Evolutionary conservation across 1,140 invertebrate species (phyloP).

Genomic region (Oscheius sp.): DNA sequence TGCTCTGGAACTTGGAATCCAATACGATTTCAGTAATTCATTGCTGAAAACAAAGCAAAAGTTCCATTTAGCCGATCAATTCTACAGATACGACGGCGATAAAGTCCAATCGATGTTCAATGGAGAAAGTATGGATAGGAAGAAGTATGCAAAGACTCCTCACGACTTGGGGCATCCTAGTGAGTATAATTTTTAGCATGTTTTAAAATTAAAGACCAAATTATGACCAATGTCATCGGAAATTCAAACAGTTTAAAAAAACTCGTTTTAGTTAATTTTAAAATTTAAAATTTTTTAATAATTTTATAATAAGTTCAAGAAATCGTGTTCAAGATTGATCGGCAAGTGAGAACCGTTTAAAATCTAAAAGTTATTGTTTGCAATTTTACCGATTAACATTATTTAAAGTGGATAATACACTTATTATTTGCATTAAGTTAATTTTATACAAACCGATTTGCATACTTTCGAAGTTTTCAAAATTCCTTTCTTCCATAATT

Average conservation of each 20-base stretch:
- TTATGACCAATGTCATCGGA: background rate
- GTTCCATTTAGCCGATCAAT: slow-evolving; percentile 37
- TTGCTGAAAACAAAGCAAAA: background rate
- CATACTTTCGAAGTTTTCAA: too few species aligned
- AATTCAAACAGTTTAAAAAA: background rate
- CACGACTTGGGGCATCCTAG: slow-evolving; percentile 89
- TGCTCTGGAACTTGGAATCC: slow-evolving; percentile 78
- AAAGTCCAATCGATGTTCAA: background rate
- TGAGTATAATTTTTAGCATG: slow-evolving; percentile 59
- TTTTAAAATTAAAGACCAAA: slow-evolving; percentile 10
- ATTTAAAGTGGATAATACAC: too few species aligned
- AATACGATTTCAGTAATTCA: slow-evolving; percentile 71
- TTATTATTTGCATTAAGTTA: too few species aligned
- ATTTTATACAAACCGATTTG: too few species aligned
- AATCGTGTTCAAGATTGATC: background rate
- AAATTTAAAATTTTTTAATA: background rate
- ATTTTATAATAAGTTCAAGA: background rate
- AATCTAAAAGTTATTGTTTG: too few species aligned
- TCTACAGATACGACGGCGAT: slow-evolving; percentile 24
- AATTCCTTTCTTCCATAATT: too few species aligned
- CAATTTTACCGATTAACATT: too few species aligned
- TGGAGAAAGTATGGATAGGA: slow-evolving; percentile 7
- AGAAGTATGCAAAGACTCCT: slow-evolving; percentile 69
- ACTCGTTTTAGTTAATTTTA: background rate
- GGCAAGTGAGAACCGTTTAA: background rate